Percentiles rank a stretch among this genome's conserved stretches.
These are phyloP conservation scores for Mus musculus DNA, from an alignment of 2,113 vertebrate genomes.

Conservation along the genomic window DNA sequence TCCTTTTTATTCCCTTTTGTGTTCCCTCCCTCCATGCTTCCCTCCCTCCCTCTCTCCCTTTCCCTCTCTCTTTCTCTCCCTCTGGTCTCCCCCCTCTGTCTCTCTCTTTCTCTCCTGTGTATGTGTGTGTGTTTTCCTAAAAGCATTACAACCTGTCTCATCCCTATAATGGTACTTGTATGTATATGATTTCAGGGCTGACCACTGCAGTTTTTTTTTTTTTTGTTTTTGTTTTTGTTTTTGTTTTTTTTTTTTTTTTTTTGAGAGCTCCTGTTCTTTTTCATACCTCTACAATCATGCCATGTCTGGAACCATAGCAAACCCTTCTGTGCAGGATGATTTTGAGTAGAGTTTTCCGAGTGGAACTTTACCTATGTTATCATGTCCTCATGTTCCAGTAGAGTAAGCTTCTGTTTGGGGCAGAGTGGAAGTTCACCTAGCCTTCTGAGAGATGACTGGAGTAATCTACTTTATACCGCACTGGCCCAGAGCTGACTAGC, in stretches of 20 bases:
- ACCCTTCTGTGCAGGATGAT: not conserved
- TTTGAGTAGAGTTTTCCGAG: not conserved
- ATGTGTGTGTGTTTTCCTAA: not conserved
- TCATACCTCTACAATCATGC: not conserved
- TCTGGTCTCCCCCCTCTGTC: not conserved
- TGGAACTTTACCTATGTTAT: not conserved
- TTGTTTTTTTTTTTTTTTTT: too few relatives aligned
- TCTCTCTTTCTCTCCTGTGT: not conserved
- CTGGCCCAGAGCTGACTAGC: not conserved
- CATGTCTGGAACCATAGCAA: not conserved
- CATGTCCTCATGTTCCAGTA: not conserved
- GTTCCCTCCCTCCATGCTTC: not conserved
- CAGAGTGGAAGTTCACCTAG: not conserved
- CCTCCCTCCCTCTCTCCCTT: not conserved
- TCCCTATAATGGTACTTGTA: not conserved
- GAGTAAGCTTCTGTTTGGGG: not conserved
- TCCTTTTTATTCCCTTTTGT: not conserved
- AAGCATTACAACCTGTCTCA: not conserved
- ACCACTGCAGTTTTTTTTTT: not conserved
- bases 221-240: too few relatives aligned
- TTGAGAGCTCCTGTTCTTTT: not conserved
- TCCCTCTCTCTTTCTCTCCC: not conserved
- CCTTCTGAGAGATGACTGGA: not conserved
- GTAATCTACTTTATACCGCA: not conserved
- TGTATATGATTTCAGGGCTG: not conserved